A percentile compares a stretch with the other conserved stretches of the same genome.
Evolutionary conservation across 2,888 invertebrate genomes (phyloP).

Genomic region (Trachelus troglodyta): DNA sequence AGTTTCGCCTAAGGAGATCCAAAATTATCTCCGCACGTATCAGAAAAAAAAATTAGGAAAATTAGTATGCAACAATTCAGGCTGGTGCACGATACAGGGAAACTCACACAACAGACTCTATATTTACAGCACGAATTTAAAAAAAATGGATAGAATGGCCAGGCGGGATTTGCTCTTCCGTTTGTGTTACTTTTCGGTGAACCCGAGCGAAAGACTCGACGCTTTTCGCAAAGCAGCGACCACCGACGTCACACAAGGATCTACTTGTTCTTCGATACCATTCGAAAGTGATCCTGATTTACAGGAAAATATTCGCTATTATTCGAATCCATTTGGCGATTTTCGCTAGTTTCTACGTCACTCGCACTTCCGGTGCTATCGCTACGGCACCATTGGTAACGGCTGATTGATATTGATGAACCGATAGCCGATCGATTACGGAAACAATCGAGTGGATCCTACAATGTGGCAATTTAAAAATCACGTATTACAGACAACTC

Average conservation of each 20-base stretch:
- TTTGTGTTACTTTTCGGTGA: background rate
- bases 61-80: background rate
- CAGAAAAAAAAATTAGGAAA: background rate
- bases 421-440: background rate
- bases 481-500: background rate
- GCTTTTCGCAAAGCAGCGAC: background rate
- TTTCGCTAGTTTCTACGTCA: background rate
- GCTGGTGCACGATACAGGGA: background rate
- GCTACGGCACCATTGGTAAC: background rate
- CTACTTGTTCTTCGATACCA: background rate
- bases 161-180: background rate
- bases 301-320: background rate
- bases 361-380: background rate
- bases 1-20: background rate
- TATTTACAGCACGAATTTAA: background rate
- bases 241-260: background rate
- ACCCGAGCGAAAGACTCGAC: background rate
- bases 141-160: constrained; percentile 7
- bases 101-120: constrained; percentile 6
- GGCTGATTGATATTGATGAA: background rate
- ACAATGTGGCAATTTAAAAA: background rate
- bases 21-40: background rate
- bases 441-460: background rate
- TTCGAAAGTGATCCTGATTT: background rate
- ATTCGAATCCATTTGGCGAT: background rate